phyloP scores from a whole-genome alignment of 2,888 invertebrate genomes.

The Bimastos eiseni region DNA sequence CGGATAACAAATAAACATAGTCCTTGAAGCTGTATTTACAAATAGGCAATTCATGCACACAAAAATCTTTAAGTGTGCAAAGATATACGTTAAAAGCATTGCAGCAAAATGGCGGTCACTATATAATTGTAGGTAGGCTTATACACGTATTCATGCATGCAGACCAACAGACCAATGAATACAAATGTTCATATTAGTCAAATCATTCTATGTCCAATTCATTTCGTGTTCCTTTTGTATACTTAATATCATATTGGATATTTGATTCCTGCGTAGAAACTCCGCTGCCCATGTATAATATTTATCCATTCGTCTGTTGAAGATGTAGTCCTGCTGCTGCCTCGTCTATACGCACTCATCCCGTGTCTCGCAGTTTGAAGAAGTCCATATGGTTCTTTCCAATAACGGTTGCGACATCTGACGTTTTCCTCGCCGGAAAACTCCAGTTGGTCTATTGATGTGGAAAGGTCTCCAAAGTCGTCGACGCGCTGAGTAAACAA shows the following conservation, averaged over 20 bases:
- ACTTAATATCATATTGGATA: background rate
- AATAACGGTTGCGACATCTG: conserved; percentile 8
- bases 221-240: background rate
- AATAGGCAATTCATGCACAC: no score
- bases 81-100: background rate
- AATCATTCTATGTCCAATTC: background rate
- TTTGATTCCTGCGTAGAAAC: background rate
- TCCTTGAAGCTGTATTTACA: no score
- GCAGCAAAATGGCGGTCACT: background rate
- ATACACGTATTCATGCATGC: background rate
- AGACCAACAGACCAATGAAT: background rate
- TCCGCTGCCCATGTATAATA: background rate
- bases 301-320: background rate
- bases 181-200: background rate
- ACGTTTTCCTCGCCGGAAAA: conserved; percentile 21
- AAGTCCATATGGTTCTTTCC: background rate
- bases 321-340: background rate
- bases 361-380: background rate
- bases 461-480: conserved; percentile 20
- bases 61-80: no score
- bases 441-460: conserved; percentile 25
- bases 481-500: conserved; percentile 3
- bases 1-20: no score
- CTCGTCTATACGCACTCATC: background rate
- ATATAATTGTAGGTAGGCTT: background rate